Evolutionary conservation across 2,113 vertebrate species (phyloP).

Genomic region (Jacana jacana): DNA sequence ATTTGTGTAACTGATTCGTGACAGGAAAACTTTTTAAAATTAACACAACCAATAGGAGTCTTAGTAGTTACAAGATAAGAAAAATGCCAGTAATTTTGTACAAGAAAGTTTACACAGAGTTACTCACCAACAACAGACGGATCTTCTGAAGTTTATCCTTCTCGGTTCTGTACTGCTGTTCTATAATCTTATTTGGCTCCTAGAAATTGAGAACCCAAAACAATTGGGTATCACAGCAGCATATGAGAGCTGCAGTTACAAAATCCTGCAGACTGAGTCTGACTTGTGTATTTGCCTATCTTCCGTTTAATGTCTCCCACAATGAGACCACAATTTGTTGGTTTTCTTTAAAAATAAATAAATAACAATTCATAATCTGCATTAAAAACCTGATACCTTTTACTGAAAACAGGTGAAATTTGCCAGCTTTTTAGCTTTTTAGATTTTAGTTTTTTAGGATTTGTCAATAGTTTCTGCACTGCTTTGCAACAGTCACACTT

Average conservation of each 20-base stretch:
- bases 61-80: background rate
- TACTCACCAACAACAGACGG: conserved; percentile 89
- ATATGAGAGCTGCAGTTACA: background rate
- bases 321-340: background rate
- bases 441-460: background rate
- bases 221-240: background rate
- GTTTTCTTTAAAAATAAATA: background rate
- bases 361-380: background rate
- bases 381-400: background rate
- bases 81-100: background rate
- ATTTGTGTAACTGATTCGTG: background rate
- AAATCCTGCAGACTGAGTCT: background rate
- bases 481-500: background rate
- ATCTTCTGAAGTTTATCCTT: conserved; percentile 96
- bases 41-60: background rate
- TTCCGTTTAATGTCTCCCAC: background rate
- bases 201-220: conserved; percentile 59
- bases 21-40: background rate
- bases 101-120: background rate
- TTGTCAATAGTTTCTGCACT: background rate
- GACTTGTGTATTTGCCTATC: background rate
- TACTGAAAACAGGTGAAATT: background rate
- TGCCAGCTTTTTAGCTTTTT: background rate
- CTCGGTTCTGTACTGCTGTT: conserved; percentile 86
- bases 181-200: conserved; percentile 86